Evolutionary conservation across 2,113 vertebrate genomes (phyloP).

Genomic region (Trinectes maculatus): DNA sequence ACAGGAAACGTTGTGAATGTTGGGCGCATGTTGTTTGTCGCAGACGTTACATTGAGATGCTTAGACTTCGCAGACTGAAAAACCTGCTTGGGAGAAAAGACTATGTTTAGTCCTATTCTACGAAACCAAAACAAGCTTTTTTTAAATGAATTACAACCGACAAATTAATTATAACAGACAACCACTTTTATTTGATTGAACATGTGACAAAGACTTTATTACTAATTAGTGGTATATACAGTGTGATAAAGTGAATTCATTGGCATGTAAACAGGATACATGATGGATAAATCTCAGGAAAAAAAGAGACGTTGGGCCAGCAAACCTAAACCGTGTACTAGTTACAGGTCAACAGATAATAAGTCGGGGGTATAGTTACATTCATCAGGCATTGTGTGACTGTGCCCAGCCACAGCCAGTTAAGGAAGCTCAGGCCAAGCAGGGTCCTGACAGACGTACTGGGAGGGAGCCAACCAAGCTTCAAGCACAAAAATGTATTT

Average conservation of each 20-base stretch:
- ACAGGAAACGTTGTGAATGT: conserved; percentile 12
- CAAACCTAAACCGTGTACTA: not conserved
- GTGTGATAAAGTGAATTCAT: not conserved
- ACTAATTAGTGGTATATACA: not conserved
- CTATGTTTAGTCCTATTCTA: not conserved
- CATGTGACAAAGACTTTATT: not conserved
- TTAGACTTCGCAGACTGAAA: conserved; percentile 36
- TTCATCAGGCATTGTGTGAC: conserved; percentile 6
- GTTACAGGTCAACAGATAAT: not conserved
- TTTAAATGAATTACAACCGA: not conserved
- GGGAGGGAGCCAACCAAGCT: not conserved
- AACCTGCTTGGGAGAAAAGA: not conserved
- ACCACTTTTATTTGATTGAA: not conserved
- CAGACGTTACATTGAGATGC: not conserved
- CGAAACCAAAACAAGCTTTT: conserved; percentile 7
- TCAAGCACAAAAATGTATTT: conserved; percentile 6
- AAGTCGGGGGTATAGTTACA: not conserved
- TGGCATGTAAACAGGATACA: not conserved
- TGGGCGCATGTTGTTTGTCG: conserved; percentile 1
- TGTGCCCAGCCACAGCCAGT: not conserved
- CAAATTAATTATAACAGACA: not conserved
- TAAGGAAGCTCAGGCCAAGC: not conserved
- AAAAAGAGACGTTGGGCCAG: not conserved
- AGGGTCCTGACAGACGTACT: not conserved
- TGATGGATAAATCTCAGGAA: conserved; percentile 12